A percentile compares a stretch with the other conserved stretches of the same genome.
Conservation (phyloP, 2,888 invertebrate species). For the Mesorhabditis spiculigera region DNA sequence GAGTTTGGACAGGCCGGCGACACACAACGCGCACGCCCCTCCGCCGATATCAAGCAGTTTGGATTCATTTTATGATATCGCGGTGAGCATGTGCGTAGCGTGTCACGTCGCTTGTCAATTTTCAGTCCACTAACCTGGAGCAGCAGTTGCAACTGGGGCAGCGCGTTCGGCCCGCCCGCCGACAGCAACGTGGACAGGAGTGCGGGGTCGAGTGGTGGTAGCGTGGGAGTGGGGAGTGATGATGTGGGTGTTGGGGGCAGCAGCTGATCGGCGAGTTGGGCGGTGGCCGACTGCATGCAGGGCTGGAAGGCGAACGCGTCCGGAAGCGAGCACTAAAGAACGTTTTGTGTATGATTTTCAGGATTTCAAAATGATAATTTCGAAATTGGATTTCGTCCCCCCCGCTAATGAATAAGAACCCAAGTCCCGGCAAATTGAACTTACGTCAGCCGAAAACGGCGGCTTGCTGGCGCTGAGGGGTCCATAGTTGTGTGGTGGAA, state of each 20-base stretch:
- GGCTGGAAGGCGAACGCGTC: neutral
- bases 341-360: too few relatives aligned
- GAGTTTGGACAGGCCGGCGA: too few relatives aligned
- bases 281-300: neutral
- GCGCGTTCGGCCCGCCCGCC: neutral
- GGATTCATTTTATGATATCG: too few relatives aligned
- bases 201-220: neutral
- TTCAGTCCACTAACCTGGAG: too few relatives aligned
- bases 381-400: too few relatives aligned
- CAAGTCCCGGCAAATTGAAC: too few relatives aligned
- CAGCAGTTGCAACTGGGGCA: neutral
- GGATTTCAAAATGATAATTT: too few relatives aligned
- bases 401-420: too few relatives aligned
- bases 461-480: constrained; percentile 29
- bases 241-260: neutral
- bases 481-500: constrained; percentile 22
- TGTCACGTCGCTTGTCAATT: too few relatives aligned
- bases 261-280: neutral
- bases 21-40: too few relatives aligned
- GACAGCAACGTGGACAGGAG: neutral
- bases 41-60: too few relatives aligned
- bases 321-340: neutral
- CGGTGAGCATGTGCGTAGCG: too few relatives aligned
- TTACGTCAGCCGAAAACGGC: constrained; percentile 10
- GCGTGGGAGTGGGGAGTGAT: neutral